Percentiles rank a stretch among this genome's conserved stretches.
Evolutionary conservation across 30 jellyfish, hydroid and myxozoan genomes (phyloP).

Genomic region (Aurelia sp.): DNA sequence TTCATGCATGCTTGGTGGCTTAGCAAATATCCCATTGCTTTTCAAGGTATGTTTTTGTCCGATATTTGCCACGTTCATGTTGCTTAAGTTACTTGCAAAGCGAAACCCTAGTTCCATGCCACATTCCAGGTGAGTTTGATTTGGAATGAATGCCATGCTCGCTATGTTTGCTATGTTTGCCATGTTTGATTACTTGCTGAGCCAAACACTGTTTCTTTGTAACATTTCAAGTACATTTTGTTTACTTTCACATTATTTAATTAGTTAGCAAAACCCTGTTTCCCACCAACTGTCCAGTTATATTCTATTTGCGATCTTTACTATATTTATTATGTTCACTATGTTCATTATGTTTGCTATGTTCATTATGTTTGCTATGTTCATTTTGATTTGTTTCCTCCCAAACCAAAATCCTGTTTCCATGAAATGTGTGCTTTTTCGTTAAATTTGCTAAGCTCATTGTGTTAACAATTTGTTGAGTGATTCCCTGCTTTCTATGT

Average conservation of each 20-base stretch:
- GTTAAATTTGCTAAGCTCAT: conserved; percentile 3
- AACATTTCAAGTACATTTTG: too few relatives aligned
- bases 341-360: background rate
- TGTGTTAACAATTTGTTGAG: conserved; percentile 69
- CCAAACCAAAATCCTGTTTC: too few relatives aligned
- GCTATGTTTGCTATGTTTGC: background rate
- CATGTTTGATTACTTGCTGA: conserved; percentile 21
- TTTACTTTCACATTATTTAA: too few relatives aligned
- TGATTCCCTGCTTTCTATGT: conserved; percentile 69
- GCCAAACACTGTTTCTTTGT: conserved; percentile 65
- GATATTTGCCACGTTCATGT: conserved; percentile 1
- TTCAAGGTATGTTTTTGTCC: conserved; percentile 25
- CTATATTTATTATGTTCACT: too few relatives aligned
- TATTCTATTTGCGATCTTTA: too few relatives aligned
- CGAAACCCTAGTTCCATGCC: conserved; percentile 55
- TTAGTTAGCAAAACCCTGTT: too few relatives aligned
- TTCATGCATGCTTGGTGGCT: conserved; percentile 75
- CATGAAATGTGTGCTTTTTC: too few relatives aligned
- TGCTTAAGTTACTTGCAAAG: conserved; percentile 53
- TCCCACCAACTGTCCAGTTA: too few relatives aligned
- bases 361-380: background rate
- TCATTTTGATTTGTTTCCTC: too few relatives aligned
- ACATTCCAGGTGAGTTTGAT: conserved; percentile 1
- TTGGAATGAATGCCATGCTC: conserved; percentile 40
- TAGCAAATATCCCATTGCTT: background rate